Evolutionary conservation across 2,797 vertebrate genomes (phyloP).

Genomic region (Vipera latastei): DNA sequence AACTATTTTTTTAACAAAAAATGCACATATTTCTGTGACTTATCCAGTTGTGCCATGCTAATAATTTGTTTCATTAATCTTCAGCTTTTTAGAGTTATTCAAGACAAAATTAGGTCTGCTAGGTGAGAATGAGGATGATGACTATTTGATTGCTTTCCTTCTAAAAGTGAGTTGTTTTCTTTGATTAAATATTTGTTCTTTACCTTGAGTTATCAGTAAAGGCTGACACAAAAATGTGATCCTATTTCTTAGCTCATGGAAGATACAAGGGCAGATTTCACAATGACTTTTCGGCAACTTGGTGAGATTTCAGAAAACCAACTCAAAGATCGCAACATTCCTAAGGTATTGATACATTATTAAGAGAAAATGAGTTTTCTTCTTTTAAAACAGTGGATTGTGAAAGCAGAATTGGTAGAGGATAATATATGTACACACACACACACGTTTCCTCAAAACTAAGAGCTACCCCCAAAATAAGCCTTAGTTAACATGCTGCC

Average conservation of each 20-base stretch:
- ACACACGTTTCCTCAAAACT: too few relatives aligned
- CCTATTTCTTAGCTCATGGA: constrained; percentile 75
- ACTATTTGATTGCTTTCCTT: constrained; percentile 73
- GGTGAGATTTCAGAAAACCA: constrained; percentile 73
- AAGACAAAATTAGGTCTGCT: constrained; percentile 79
- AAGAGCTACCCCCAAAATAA: too few relatives aligned
- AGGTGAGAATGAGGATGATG: constrained; percentile 68
- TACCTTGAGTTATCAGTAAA: background rate
- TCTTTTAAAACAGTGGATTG: background rate
- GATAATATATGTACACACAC: too few relatives aligned
- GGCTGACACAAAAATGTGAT: constrained; percentile 17
- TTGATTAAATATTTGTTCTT: constrained; percentile 34
- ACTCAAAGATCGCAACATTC: constrained; percentile 65
- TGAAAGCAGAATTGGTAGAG: background rate
- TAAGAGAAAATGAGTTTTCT: background rate
- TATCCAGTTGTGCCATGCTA: constrained; percentile 24
- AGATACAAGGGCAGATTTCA: constrained; percentile 80
- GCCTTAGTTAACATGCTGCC: too few relatives aligned
- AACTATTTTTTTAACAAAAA: constrained; percentile 5
- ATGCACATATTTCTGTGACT: background rate
- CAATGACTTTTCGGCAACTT: constrained; percentile 80
- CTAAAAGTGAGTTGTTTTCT: constrained; percentile 69
- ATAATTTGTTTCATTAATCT: constrained; percentile 45
- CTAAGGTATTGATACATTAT: constrained; percentile 65
- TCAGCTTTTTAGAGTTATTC: constrained; percentile 78